Conservation (phyloP, 2,113 vertebrate genomes). For the Notechis scutatus region DNA sequence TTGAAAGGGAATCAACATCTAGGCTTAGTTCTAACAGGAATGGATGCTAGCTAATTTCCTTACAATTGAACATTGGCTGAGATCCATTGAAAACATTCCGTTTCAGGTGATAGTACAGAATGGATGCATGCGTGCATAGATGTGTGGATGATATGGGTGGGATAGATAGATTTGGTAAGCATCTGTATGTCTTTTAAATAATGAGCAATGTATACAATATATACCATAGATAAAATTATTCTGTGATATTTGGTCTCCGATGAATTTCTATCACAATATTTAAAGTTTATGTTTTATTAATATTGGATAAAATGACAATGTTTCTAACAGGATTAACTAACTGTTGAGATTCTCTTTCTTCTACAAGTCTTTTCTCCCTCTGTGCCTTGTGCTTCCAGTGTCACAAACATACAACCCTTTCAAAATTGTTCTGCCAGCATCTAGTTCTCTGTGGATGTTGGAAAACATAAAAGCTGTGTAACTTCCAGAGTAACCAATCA, state of each 20-base stretch:
- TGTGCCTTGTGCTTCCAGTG: neutral
- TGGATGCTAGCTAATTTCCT: neutral
- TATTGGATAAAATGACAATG: neutral
- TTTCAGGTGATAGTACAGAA: neutral
- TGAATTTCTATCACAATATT: neutral
- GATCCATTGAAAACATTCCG: neutral
- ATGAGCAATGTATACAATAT: neutral
- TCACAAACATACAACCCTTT: neutral
- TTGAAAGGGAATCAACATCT: neutral
- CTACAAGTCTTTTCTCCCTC: neutral
- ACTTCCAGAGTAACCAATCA: neutral
- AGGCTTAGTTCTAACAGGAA: neutral
- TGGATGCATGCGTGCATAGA: neutral
- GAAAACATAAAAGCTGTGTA: neutral
- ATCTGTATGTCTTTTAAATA: neutral
- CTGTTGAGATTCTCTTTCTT: neutral
- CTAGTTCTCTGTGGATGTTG: neutral
- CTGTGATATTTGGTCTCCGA: neutral
- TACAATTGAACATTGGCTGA: neutral
- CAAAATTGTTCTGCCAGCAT: neutral
- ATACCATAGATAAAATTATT: neutral
- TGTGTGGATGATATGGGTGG: too few relatives aligned
- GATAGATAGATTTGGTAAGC: neutral
- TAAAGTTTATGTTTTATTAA: neutral
- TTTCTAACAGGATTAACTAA: neutral